phyloP scores from a whole-genome alignment of 2,888 invertebrate genomes.

The Phortica okadai region DNA sequence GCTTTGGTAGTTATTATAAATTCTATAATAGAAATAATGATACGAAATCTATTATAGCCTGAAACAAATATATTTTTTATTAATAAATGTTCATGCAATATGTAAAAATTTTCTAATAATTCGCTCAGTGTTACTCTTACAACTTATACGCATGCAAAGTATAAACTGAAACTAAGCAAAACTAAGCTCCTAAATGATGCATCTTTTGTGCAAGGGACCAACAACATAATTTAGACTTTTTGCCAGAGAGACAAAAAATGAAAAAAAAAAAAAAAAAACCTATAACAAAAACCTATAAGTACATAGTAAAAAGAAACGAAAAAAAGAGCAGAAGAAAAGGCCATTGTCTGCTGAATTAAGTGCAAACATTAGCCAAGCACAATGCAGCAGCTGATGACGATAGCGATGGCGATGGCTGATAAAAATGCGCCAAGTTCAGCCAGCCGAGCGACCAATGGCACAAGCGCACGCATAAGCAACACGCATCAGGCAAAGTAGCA shows the following conservation, averaged over 20 bases:
- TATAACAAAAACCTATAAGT: not conserved
- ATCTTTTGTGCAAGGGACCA: constrained; percentile 56
- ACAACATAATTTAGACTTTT: constrained; percentile 71
- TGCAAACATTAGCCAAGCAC: constrained; percentile 67
- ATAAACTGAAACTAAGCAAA: constrained; percentile 31
- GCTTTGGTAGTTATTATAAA: too few species aligned
- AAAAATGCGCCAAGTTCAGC: constrained; percentile 34
- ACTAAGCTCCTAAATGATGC: constrained; percentile 66
- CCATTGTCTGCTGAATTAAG: constrained; percentile 70
- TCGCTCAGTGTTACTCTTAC: constrained; percentile 47
- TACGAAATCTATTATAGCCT: too few species aligned
- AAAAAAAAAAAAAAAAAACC: constrained; percentile 24
- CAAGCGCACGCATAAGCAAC: constrained; percentile 12
- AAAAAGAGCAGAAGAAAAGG: constrained; percentile 43
- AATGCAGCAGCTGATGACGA: constrained; percentile 35
- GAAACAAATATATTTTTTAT: not conserved
- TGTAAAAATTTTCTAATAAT: not conserved
- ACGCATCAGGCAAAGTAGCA: constrained; percentile 48
- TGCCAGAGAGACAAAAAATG: constrained; percentile 37
- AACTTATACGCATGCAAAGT: constrained; percentile 29
- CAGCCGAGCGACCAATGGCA: not conserved
- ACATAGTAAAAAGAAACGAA: constrained; percentile 37
- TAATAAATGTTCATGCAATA: not conserved
- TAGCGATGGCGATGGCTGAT: constrained; percentile 33
- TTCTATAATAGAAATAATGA: too few species aligned